Base-by-base conservation (phyloP, 2,888 invertebrate genomes). In the Tinea pellionella region DNA sequence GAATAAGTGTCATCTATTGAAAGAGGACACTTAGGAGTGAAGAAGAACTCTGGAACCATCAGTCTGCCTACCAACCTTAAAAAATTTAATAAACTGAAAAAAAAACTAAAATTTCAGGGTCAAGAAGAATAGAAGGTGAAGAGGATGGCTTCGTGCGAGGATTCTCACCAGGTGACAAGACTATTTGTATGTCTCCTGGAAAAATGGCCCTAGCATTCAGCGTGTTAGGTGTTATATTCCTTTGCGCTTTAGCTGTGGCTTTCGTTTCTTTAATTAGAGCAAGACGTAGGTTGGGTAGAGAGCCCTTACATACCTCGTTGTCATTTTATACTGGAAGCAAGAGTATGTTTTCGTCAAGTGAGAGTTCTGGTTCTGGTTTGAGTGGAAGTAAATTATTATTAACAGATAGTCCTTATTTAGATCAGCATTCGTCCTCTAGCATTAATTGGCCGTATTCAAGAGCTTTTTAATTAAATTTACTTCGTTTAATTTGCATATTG, bases 161-260 rank as follows among this genome's bases (percentile, higher is more conserved):
- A 3, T 86, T 87, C 63, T 87, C 87, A 9, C 89, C 90, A 2
- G 90, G 90, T 61, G 91, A 91, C 69, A 88, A 89, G 65, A 90
- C 90, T 2, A 89, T 94, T 57, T 94, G 94, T 70, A 85, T 94
- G 63, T 93, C 93, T 9, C 91, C 93, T 13, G 92, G 93, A 7
- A 93, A 92, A 81, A 89, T 94, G 89, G 93, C 94, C 11, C 82
- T 93, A 59, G 91, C 93, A 0, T 93, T 94, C 70, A 92, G 93
- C 69, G 81, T 92, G 0, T 76, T 94, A 66, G 92, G 94, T 4
- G 76, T 93, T 6, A 91, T 94, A 63, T 92, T 94, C 73, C 78
- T 94, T 0, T 85, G 90, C 61, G 94, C 93, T 7, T 90, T 93
- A 8, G 88, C 92, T 2, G 90, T 93, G 11, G 91, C 93, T 2